Evolutionary conservation across 2,797 vertebrate genomes (phyloP), one percentile per base, ranked within the genome.

Genomic region (Acropternis orthonyx): DNA sequence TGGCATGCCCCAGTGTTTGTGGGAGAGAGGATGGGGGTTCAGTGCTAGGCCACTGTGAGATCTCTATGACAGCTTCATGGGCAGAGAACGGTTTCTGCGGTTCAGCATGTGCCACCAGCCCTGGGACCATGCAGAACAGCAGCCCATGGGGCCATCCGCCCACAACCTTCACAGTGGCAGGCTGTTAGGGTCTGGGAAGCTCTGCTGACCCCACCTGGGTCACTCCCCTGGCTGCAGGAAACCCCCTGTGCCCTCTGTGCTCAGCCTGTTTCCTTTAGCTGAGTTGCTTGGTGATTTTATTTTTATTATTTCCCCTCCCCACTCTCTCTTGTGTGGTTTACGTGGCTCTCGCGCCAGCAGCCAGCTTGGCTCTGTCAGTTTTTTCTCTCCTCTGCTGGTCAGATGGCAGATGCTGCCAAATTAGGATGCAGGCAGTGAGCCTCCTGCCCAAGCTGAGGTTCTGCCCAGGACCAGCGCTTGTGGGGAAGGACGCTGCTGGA

Each of bases 321-420:
- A 0, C 27, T 73, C 88, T 90, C 41, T 65, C 71, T 16, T 16
- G 6, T 85, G 68, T 28, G 30, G 48, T 82, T 88, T 83, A 85
- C 4, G 2, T 78, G 76, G 69, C 93, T 90, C 49, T 92, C 7
- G 7, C 7, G 0, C 81, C 85, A 91, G 78, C 14, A 51, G 69
- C 49, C 14, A 0, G 74, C 88, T 94, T 85, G 63, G 63, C 69
- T 92, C 43, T 78, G 54, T 95, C 85, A 68, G 9, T 83, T 90
- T 93, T 90, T 72, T 23, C 61, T 79, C 68, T 93, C 46, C 55
- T 78, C 54, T 51, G 54, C 61, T 1, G 63, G 89, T 94, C 76
- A 85, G 51, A 74, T 92, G 91, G 73, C 72, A 93, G 88, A 85
- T 76, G 89, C 92, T 93, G 82, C 79, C 71, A 92, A 93, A 92